A percentile compares a stretch with the other conserved stretches of the same genome.
These are phyloP conservation scores for Apis mellifera DNA, from an alignment of 1,140 invertebrate genomes.

Conservation along the genomic window Amel_HAv3.1 CM009937.2:12784001-12784500, in stretches of 20 bases:
- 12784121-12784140: not conserved
- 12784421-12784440: no score
- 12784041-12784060: no score
- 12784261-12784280: constrained; percentile 21
- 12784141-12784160: not conserved
- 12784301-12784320: not conserved
- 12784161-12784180: not conserved
- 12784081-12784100: not conserved
- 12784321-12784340: constrained; percentile 7
- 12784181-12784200: constrained; percentile 31
- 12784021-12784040: no score
- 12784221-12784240: not conserved
- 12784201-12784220: constrained; percentile 38
- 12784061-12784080: no score
- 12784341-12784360: not conserved
- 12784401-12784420: no score
- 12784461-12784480: no score
- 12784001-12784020: no score
- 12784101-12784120: not conserved
- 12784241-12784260: constrained; percentile 26
- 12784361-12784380: not conserved
- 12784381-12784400: not conserved
- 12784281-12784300: constrained; percentile 10
- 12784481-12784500: no score
- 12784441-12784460: no score